These are phyloP conservation scores for Choristoneura fumiferana DNA, from an alignment of 1,140 invertebrate genomes.

Conservation along the genomic window DNA sequence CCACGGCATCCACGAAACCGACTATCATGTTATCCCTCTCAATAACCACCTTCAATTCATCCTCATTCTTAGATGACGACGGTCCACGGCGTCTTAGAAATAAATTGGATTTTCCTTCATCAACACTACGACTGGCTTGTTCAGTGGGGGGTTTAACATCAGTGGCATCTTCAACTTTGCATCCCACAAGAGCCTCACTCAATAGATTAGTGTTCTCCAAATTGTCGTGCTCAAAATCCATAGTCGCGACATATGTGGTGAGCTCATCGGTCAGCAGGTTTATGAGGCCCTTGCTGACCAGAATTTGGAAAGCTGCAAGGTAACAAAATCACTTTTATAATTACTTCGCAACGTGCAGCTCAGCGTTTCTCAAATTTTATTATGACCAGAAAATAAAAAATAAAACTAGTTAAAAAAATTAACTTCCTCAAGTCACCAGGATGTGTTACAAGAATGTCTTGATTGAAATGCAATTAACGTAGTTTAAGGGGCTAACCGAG, in stretches of 20 bases:
- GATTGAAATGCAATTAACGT: no score
- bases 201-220: constrained; percentile 27
- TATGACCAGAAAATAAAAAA: no score
- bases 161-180: constrained; percentile 20
- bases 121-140: neutral
- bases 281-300: constrained; percentile 68
- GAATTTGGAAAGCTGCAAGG: constrained; percentile 65
- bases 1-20: constrained; percentile 59
- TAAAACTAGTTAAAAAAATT: no score
- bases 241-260: constrained; percentile 57
- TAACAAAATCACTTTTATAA: constrained; percentile 10
- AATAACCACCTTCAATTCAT: constrained; percentile 66
- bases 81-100: constrained; percentile 43
- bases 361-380: no score
- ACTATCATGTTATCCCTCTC: constrained; percentile 74
- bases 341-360: no score
- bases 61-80: constrained; percentile 43
- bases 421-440: no score
- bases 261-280: constrained; percentile 64
- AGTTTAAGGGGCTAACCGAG: no score
- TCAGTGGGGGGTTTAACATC: constrained; percentile 12
- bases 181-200: constrained; percentile 24
- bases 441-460: no score
- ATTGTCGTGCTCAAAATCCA: constrained; percentile 67
- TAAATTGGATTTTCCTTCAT: constrained; percentile 32